Conservation (phyloP, 2,888 invertebrate species). For the Acronicta psi region DNA sequence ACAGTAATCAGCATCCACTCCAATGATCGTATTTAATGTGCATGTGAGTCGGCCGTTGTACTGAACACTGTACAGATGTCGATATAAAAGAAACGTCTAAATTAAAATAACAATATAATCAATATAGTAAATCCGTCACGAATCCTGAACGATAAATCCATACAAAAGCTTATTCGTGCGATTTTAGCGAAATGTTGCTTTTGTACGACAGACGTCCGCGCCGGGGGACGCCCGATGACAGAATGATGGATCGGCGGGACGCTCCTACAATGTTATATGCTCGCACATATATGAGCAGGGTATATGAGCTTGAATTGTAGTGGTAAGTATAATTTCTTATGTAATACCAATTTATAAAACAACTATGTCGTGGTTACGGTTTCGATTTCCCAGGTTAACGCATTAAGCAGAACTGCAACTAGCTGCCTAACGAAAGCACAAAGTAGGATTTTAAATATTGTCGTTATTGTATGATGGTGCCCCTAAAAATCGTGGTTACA, state of each 20-base stretch:
- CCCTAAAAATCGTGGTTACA: no score
- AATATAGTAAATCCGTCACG: slow-evolving; percentile 54
- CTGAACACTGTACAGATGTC: slow-evolving; percentile 42
- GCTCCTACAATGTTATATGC: slow-evolving; percentile 46
- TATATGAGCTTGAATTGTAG: slow-evolving; percentile 36
- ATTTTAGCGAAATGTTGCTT: slow-evolving; percentile 55
- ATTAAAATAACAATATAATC: slow-evolving; percentile 51
- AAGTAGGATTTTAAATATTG: no score
- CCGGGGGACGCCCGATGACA: slow-evolving; percentile 69
- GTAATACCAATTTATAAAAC: no score
- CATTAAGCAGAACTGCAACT: no score
- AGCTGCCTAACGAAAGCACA: no score
- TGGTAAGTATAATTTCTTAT: slow-evolving; percentile 26
- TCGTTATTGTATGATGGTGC: no score
- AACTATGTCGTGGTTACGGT: no score
- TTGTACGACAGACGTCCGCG: slow-evolving; percentile 58
- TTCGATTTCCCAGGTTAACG: no score
- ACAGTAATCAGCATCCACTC: background rate
- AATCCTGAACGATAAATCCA: slow-evolving; percentile 59
- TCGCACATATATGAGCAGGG: slow-evolving; percentile 10
- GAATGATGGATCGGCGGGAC: slow-evolving; percentile 70
- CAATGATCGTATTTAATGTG: slow-evolving; percentile 14
- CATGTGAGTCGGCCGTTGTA: background rate
- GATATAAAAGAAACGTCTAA: slow-evolving; percentile 35
- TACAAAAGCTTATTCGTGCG: slow-evolving; percentile 58